Base-by-base conservation (phyloP, 2,888 invertebrate species). In the Aethes cnicana region DNA sequence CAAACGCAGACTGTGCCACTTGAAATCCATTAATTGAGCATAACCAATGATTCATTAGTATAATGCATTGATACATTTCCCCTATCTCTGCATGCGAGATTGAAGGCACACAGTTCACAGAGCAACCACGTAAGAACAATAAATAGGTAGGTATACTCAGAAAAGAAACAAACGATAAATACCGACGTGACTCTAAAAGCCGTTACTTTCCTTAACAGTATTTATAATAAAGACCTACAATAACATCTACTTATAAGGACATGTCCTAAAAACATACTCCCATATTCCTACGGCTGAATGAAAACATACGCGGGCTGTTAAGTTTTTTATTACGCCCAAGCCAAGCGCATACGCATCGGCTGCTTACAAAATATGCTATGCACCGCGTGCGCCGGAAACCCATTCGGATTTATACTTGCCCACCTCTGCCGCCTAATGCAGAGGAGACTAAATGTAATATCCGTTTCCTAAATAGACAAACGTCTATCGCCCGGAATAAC, bases 391-490 rank as follows among this genome's bases (percentile, higher is more conserved):
- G 71, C 86, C 84, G 86, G 85, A 86, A 83, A 79, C 81, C 66
- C 79, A 74, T 78, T 84, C 83, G 79, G 77, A 79, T 79, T 84
- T 83, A 85, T 84, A 81, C 81, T 74, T 79, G 80, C 82, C 81
- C 81, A 85, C 84, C 86, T 84, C 80, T 79, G 80, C 86, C 82
- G 84, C 85, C 85, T 85, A 88, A 87, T 84, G 88, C 81, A 86
- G 84, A 80, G 80, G 72, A 81, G 80, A 81, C 87, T 84, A 84
- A 85, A 87, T 85, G 86, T 86, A 84, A 87, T 88, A 86, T 89
- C 89, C 89, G 88, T 83, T 89, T 89, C 89, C 89, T 88, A 89
- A 89, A 88, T 87, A 87, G 88, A 86, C 84, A 84, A 85, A 82
- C 85, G 88, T 82, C 84, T 83, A 87, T 83, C 80, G 87, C 84